phyloP scores from a whole-genome alignment of 2,888 invertebrate species.

The Nomada flava region DNA sequence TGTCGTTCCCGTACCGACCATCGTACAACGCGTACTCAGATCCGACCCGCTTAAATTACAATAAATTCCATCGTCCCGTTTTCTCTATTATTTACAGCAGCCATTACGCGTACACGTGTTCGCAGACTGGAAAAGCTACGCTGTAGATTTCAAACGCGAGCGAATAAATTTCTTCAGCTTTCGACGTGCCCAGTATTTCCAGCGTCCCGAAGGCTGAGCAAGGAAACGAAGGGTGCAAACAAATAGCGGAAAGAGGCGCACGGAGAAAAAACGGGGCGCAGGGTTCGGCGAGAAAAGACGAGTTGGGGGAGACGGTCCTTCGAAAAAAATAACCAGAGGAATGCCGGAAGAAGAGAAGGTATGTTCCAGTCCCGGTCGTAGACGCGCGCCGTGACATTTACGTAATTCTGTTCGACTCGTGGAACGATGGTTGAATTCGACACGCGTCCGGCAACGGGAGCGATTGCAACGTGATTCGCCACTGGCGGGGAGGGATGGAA shows the following conservation, averaged over 20 bases:
- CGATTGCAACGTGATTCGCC: slow-evolving; percentile 33
- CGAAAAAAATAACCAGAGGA: slow-evolving; percentile 33
- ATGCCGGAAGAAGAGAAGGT: slow-evolving; percentile 10
- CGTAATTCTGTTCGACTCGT: slow-evolving; percentile 42
- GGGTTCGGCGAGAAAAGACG: neutral
- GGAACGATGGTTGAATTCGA: slow-evolving; percentile 42
- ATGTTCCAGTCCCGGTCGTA: slow-evolving; percentile 25
- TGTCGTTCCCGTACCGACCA: too few relatives aligned
- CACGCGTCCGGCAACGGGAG: slow-evolving; percentile 9
- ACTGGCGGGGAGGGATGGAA: slow-evolving; percentile 22
- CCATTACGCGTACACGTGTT: neutral
- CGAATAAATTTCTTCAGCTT: slow-evolving; percentile 39
- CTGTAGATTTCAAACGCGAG: slow-evolving; percentile 25
- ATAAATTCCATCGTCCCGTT: too few relatives aligned
- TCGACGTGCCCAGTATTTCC: neutral
- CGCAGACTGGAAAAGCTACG: neutral
- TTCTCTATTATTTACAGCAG: slow-evolving; percentile 1
- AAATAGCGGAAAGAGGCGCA: neutral
- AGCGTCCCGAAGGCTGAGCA: neutral
- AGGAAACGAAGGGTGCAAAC: neutral
- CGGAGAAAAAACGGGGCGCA: neutral
- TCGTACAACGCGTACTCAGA: too few relatives aligned
- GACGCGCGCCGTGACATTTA: slow-evolving; percentile 43
- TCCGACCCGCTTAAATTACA: too few relatives aligned
- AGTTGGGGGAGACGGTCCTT: slow-evolving; percentile 7